Evolutionary conservation across 2,888 invertebrate genomes (phyloP).

Genomic region (Acanthosoma haemorrhoidale): DNA sequence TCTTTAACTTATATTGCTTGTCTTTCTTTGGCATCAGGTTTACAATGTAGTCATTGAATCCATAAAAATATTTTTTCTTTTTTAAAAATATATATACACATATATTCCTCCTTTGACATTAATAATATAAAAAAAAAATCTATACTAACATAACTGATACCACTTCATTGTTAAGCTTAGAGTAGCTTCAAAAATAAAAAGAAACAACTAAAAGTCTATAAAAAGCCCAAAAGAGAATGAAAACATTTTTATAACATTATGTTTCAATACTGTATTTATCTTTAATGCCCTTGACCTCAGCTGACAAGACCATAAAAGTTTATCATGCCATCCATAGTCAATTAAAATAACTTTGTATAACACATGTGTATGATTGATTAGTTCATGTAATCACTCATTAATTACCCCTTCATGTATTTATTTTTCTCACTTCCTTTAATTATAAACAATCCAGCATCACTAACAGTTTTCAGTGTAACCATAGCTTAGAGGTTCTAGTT

Average conservation of each 20-base stretch:
- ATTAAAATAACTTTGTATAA: too few relatives aligned
- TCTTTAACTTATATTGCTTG: too few relatives aligned
- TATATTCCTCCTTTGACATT: too few relatives aligned
- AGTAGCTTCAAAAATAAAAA: neutral
- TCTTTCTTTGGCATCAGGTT: too few relatives aligned
- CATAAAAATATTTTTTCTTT: too few relatives aligned
- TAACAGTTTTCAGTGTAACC: too few relatives aligned
- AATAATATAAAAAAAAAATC: neutral
- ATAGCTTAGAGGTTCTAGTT: too few relatives aligned
- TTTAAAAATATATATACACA: too few relatives aligned
- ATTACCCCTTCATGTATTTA: conserved; percentile 73
- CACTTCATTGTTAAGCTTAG: neutral
- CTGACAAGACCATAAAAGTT: neutral
- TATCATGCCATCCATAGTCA: neutral
- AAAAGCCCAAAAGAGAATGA: too few relatives aligned
- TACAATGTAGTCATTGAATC: too few relatives aligned
- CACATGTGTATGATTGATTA: too few relatives aligned
- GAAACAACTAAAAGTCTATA: neutral
- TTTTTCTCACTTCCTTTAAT: conserved; percentile 74
- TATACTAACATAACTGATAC: neutral
- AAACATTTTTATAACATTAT: neutral
- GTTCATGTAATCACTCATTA: neutral
- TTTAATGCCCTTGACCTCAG: neutral
- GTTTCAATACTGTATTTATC: neutral
- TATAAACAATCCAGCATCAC: too few relatives aligned